Evolutionary conservation across 2,113 vertebrate species (phyloP).

Genomic region (Clarias macrocephalus): DNA sequence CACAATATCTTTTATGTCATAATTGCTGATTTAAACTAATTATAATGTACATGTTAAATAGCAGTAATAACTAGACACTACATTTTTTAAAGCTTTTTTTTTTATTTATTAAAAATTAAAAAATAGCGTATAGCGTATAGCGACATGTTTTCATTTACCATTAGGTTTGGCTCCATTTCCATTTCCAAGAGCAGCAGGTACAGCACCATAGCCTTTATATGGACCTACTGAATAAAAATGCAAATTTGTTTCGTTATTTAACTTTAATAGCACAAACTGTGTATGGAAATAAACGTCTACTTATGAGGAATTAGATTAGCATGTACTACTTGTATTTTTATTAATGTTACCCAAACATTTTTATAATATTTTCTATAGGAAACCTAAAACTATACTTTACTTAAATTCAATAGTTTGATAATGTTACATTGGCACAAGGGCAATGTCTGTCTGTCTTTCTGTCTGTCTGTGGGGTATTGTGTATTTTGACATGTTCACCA

Average conservation of each 20-base stretch:
- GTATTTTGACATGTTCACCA: background rate
- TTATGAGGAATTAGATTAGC: background rate
- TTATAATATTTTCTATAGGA: background rate
- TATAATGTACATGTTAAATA: too few relatives aligned
- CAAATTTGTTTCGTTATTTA: background rate
- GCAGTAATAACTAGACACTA: too few relatives aligned
- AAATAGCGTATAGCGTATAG: too few relatives aligned
- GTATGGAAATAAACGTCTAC: background rate
- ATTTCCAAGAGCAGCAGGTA: slow-evolving; percentile 11
- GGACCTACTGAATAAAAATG: background rate
- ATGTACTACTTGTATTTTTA: background rate
- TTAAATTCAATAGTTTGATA: background rate
- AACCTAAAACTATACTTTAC: background rate
- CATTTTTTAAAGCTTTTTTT: too few relatives aligned
- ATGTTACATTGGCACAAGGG: background rate
- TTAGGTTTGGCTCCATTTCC: slow-evolving; percentile 25
- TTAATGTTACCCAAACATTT: background rate
- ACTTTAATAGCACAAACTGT: background rate
- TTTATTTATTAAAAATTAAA: too few relatives aligned
- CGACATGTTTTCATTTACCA: background rate
- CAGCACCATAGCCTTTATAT: slow-evolving; percentile 16
- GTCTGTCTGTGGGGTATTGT: background rate
- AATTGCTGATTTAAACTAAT: too few relatives aligned
- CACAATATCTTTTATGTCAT: too few relatives aligned
- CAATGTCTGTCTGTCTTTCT: too few relatives aligned